Evolutionary conservation across 1,140 invertebrate species (phyloP).

Genomic region (Charaxes varanes): DNA sequence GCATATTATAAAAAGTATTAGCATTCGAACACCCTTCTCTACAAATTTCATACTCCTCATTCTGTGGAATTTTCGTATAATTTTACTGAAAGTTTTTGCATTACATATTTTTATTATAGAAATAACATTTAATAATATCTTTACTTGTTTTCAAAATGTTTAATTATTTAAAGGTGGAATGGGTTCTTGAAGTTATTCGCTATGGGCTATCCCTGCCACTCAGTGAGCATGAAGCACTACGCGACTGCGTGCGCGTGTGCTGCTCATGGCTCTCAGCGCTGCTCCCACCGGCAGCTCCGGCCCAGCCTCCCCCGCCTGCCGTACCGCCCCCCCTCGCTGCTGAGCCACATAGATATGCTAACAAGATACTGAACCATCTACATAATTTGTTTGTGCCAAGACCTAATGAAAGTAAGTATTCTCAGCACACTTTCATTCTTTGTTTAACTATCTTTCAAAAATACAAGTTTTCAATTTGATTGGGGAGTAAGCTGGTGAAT

Average conservation of each 20-base stretch:
- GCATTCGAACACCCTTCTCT: too few species aligned
- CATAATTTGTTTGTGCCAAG: constrained; percentile 97
- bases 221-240: constrained; percentile 91
- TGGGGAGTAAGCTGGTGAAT: too few species aligned
- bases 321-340: constrained; percentile 84
- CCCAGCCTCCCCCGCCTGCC: constrained; percentile 77
- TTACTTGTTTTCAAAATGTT: too few species aligned
- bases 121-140: too few species aligned
- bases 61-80: too few species aligned
- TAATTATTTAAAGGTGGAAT: constrained; percentile 77
- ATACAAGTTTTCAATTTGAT: constrained; percentile 27
- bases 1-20: too few species aligned
- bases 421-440: constrained; percentile 1
- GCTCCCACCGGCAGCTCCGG: constrained; percentile 85
- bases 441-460: not conserved
- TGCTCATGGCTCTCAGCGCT: constrained; percentile 96
- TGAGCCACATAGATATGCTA: constrained; percentile 93
- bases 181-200: constrained; percentile 95
- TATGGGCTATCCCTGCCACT: constrained; percentile 93
- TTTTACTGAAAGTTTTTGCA: too few species aligned
- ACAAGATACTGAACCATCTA: constrained; percentile 94
- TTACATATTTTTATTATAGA: too few species aligned
- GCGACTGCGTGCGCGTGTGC: constrained; percentile 97
- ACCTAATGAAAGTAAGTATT: constrained; percentile 87
- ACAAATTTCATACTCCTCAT: too few species aligned